Evolutionary conservation across 2,113 vertebrate genomes (phyloP).

Genomic region (Sphaerodactylus townsendi): DNA sequence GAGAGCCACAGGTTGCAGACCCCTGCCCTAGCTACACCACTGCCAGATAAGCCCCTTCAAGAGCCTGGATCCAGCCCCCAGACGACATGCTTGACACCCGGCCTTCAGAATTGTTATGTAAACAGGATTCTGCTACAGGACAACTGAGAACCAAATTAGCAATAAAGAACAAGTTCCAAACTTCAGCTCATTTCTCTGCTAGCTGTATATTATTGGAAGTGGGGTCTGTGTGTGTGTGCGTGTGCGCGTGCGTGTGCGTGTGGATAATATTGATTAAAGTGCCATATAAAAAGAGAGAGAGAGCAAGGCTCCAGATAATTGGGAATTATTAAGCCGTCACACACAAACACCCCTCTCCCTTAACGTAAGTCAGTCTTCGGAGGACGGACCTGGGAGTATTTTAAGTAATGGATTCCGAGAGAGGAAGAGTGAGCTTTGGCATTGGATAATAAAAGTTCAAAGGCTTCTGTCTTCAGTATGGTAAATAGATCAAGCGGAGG

Average conservation of each 20-base stretch:
- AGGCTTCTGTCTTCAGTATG: constrained; percentile 22
- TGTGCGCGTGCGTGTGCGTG: too few relatives aligned
- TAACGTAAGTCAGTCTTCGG: background rate
- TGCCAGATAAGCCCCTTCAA: too few relatives aligned
- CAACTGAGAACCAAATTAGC: background rate
- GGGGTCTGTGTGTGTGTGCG: too few relatives aligned
- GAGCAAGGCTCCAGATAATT: background rate
- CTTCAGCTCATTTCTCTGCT: background rate
- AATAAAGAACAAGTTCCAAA: background rate
- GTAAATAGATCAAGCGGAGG: constrained; percentile 25
- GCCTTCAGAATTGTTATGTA: too few relatives aligned
- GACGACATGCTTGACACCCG: too few relatives aligned
- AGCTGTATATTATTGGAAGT: background rate
- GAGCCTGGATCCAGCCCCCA: too few relatives aligned
- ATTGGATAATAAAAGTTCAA: constrained; percentile 19
- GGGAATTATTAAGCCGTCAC: background rate
- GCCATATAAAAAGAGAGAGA: background rate
- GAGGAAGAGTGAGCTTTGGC: background rate
- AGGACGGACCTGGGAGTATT: constrained; percentile 9
- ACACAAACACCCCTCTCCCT: background rate
- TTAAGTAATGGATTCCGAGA: constrained; percentile 24
- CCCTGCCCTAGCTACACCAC: too few relatives aligned
- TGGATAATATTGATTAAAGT: background rate
- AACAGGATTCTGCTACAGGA: too few relatives aligned
- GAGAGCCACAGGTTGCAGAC: too few relatives aligned